A percentile compares a stretch with the other conserved stretches of the same genome.
phyloP scores from a whole-genome alignment of 2,113 vertebrate genomes.

The Sula dactylatra region DNA sequence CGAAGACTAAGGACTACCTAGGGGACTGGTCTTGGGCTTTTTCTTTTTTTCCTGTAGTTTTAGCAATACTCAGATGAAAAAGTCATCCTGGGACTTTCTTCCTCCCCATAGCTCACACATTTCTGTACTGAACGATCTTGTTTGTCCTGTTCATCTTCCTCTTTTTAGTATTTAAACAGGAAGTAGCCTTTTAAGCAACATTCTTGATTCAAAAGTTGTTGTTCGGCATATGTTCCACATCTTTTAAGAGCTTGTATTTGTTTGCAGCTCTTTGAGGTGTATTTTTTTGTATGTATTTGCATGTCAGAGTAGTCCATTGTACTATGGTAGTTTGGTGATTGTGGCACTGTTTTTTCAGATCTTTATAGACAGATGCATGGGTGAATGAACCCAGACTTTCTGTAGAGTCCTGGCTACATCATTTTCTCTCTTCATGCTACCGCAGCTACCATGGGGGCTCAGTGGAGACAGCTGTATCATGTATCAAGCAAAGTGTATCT shows the following conservation, averaged over 20 bases:
- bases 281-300: background rate
- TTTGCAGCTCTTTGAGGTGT: background rate
- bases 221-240: background rate
- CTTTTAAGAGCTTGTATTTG: background rate
- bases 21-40: background rate
- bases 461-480: background rate
- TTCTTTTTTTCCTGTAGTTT: background rate
- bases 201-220: background rate
- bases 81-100: background rate
- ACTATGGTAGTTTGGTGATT: background rate
- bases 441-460: background rate
- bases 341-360: background rate
- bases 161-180: background rate
- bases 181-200: background rate
- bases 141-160: background rate
- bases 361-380: background rate
- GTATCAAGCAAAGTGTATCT: background rate
- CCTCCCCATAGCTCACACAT: background rate
- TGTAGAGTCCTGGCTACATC: rapidly evolving
- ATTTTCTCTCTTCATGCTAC: background rate
- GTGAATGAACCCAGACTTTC: background rate
- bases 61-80: background rate
- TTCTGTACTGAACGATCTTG: background rate
- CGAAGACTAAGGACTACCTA: background rate
- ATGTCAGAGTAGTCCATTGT: background rate